Evolutionary conservation across 2,888 invertebrate species (phyloP).

Genomic region (Schrankia costaestrigalis): DNA sequence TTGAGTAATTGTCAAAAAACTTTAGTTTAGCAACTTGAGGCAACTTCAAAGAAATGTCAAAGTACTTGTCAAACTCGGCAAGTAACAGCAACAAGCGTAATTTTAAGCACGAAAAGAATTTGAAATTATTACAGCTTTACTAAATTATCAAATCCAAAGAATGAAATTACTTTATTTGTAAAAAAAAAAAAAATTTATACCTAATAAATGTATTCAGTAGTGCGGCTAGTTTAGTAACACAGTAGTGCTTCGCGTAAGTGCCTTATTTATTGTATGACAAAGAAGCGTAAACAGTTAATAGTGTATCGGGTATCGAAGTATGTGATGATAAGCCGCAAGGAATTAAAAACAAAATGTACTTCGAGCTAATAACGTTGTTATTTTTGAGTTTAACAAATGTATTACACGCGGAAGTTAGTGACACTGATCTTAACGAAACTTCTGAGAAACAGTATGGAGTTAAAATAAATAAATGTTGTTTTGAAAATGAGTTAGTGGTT

Average conservation of each 20-base stretch:
- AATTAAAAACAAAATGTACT: slow-evolving; percentile 33
- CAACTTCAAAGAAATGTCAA: too few species aligned
- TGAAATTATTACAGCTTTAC: too few species aligned
- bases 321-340: too few species aligned
- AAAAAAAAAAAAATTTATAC: background rate
- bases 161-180: background rate
- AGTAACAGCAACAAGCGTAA: too few species aligned
- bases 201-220: slow-evolving; percentile 3
- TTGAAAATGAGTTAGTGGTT: slow-evolving; percentile 84
- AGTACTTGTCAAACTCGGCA: too few species aligned
- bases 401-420: slow-evolving; percentile 43
- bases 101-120: too few species aligned
- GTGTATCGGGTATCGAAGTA: too few species aligned
- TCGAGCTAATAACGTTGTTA: slow-evolving; percentile 53
- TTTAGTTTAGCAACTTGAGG: too few species aligned
- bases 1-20: too few species aligned
- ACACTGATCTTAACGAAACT: slow-evolving; percentile 72
- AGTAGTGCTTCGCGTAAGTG: slow-evolving; percentile 12
- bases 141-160: too few species aligned
- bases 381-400: slow-evolving; percentile 38
- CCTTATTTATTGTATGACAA: too few species aligned
- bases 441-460: slow-evolving; percentile 71
- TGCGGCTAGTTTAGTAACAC: slow-evolving; percentile 3
- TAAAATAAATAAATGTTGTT: slow-evolving; percentile 90
- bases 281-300: too few species aligned